Evolutionary conservation across 2,113 vertebrate genomes (phyloP), one percentile per base, ranked within the genome.

Genomic region (Varanus salvator): DNA sequence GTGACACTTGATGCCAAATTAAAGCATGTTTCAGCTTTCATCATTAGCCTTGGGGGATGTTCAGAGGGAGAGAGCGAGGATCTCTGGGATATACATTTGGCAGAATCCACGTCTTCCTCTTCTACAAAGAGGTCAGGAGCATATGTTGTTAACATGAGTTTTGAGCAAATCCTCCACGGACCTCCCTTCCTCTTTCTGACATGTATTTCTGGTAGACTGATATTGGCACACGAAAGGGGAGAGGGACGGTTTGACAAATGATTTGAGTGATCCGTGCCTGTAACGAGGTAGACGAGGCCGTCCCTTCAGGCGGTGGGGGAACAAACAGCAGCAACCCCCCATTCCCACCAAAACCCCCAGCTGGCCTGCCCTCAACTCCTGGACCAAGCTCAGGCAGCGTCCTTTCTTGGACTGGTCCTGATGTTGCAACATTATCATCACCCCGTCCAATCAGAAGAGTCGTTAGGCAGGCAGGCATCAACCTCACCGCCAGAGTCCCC

Each of bases 1-100:
- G 75, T 82, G 88, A 87, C 78, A 87, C 80, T 71, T 31, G 44
- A 72, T 80, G 29, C 89, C 31, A 93, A 94, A 92, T 91, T 54
- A 90, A 88, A 86, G 80, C 29, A 57, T 50, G 85, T 84, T 74
- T 89, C 89, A 54, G 60, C 69, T 87, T 78, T 64, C 48, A 57
- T 88, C 76, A 87, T 85, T 54, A 78, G 17, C 87, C 86, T 29
- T 48, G 38, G 14, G 83, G 82, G 84, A 82, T 85, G 74, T 44
- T 78, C 64, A 54, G 54, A 85, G 54, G 12, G 52, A 21, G 74
- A 48, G 12, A 87, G 25, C 74, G 60, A 19, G 12, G 66, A 31
- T 31, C 38, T 88, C 77, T 72, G 15, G 44, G 83, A 52, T 14
- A 38, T 3, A 34, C 19, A 50, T 71, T 48, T 83, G 90, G 80